Base-by-base conservation (phyloP, 2,888 invertebrate genomes). In the Piscicola geometra region DNA sequence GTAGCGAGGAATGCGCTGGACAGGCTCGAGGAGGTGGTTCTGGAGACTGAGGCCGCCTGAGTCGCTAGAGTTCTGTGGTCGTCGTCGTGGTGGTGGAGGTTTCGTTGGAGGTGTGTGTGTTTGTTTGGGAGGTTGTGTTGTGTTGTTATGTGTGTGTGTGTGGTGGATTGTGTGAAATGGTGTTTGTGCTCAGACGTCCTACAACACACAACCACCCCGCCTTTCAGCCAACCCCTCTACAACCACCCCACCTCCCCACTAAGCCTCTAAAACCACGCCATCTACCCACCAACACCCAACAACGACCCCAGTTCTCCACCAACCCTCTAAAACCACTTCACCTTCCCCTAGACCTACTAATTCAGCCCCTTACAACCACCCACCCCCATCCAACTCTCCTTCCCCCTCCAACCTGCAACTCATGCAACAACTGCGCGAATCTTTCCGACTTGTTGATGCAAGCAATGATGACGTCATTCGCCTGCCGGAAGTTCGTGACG, bases 1-100 rank as follows among this genome's bases (percentile, higher is more conserved):
- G 50, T 80, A 80, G 33, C 80, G 64, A 12, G 80, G 80, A 0
- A 80, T 77, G 41, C 80, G 47, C 66, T 79, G 79, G 12, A 80
- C 68, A 15, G 80, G 80, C 64, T 79, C 80, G 47, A 79, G 68
- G 76, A 80, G 76, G 75, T 79, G 79, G 25, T 78, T 77, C 66
- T 78, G 78, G 5, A 80, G 67, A 21, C 71, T 75, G 35, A 80
- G 70, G 25, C 75, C 69, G 12, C 78, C 76, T 30, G 76, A 76
- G 25, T 73, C 69, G 1, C 64, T 50, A 21, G 60, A 71, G 35
- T 74, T 64, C 78, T 79, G 76, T 18, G 68, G 70, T 30, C 35
- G 21, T 15, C 64, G 69, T 32, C 18, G 67, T 47, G 36, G 41
- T 52, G n/a, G 30, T 41, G 18, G 30, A 9, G 28, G 72, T 36